Evolutionary conservation across 2,113 vertebrate genomes (phyloP), one percentile per base, ranked within the genome.

Genomic region (Amia ocellicauda): DNA sequence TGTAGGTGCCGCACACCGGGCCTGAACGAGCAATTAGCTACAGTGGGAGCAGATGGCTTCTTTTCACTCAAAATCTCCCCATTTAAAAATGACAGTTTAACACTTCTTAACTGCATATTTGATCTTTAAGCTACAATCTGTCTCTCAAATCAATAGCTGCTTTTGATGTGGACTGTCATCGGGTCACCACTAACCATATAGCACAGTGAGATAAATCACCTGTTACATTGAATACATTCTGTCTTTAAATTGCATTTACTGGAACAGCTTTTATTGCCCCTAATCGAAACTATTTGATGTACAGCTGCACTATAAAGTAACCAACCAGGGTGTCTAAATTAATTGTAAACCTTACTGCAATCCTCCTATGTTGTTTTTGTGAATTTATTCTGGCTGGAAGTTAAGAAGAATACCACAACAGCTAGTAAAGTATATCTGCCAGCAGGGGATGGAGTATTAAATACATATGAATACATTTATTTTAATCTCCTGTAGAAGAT

Each of bases 81-180:
- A 59, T 78, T 84, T 73, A 77, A 80, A 73, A 57, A 36, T 63
- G 63, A 71, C 82, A 80, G 74, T 82, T 80, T 82, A 84, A 80
- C 79, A 81, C 79, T 78, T 80, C 79, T 83, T 83, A 80, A 80
- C 75, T 83, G 73, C 55, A 36, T 75, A 74, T 83, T 82, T 83
- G 77, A 82, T 84, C 79, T 80, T 78, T 75, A 71, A 64, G 69
- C 76, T 73, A 69, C 82, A 83, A 78, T 84, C 80, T 86, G 82
- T 80, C 61, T 13, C 3, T 54, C 63, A 63, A 74, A 75, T 86
- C 82, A 84, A 81, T 78, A 76, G 69, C 63, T 56, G 77, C 77
- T 86, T 55, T 82, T 82, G 80, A 80, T 76, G 76, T 74, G 69
- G 14, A 14, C 72, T 74, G 76, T 70, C 74, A 79, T 62, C 66